phyloP scores from a whole-genome alignment of 2,888 invertebrate species.

The Tinea trinotella region DNA sequence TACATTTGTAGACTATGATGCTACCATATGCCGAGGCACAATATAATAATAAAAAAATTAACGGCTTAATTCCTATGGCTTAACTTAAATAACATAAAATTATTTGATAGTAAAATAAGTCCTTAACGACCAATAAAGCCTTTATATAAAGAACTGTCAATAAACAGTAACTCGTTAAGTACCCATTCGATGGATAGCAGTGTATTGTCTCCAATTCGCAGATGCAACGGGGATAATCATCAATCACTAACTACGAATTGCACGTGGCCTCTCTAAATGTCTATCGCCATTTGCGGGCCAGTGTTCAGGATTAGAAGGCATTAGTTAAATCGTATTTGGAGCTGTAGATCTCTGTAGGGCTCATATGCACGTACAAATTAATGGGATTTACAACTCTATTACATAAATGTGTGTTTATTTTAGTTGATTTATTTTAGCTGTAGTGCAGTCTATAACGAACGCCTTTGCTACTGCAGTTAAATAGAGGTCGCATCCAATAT shows the following conservation, averaged over 20 bases:
- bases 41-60: too few relatives aligned
- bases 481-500: too few relatives aligned
- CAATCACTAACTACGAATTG: constrained; percentile 56
- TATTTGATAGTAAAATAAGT: too few relatives aligned
- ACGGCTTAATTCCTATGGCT: too few relatives aligned
- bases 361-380: neutral
- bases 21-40: too few relatives aligned
- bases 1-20: too few relatives aligned
- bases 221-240: constrained; percentile 54
- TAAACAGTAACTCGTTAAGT: constrained; percentile 17
- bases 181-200: neutral
- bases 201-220: constrained; percentile 29
- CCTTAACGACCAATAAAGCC: neutral
- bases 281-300: constrained; percentile 51
- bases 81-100: too few relatives aligned
- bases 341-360: constrained; percentile 20
- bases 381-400: neutral
- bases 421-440: too few relatives aligned
- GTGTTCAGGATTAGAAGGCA: constrained; percentile 58
- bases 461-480: too few relatives aligned
- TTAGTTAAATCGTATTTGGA: constrained; percentile 66
- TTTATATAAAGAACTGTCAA: neutral
- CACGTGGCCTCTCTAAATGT: constrained; percentile 59
- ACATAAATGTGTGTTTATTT: neutral
- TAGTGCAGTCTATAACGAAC: too few relatives aligned